Percentiles rank a stretch among this genome's conserved stretches.
These are phyloP conservation scores for Aleiodes alternator DNA, from an alignment of 2,888 invertebrate species.

Conservation along the genomic window DNA sequence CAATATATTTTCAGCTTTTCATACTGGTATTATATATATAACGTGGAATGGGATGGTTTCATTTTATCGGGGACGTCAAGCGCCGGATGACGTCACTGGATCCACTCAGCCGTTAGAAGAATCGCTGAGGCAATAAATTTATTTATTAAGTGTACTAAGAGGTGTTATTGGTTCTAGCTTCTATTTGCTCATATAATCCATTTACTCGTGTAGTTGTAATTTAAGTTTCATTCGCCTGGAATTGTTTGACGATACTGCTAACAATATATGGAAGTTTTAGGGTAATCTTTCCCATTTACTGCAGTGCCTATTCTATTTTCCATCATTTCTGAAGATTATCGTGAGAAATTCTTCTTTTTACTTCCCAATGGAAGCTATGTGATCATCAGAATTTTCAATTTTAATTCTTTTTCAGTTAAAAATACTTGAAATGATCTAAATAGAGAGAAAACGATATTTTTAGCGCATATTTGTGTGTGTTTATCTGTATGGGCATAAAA, in stretches of 20 bases:
- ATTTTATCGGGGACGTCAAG: conserved; percentile 65
- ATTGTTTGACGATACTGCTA: background rate
- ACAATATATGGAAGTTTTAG: too few relatives aligned
- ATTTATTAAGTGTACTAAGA: conserved; percentile 68
- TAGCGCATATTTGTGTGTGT: background rate
- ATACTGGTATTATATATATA: background rate
- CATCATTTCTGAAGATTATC: too few relatives aligned
- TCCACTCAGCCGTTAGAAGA: conserved; percentile 67
- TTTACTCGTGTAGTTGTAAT: background rate
- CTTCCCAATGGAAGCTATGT: too few relatives aligned
- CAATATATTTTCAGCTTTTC: conserved; percentile 12
- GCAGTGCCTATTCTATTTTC: too few relatives aligned
- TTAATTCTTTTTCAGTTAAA: too few relatives aligned
- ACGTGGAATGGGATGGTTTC: conserved; percentile 47
- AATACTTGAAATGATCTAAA: too few relatives aligned
- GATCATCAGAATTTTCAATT: too few relatives aligned
- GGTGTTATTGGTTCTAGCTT: conserved; percentile 30
- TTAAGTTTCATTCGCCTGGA: background rate
- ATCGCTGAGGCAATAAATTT: conserved; percentile 66
- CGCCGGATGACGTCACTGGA: conserved; percentile 68
- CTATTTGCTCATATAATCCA: background rate
- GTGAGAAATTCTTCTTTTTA: background rate
- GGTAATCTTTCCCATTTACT: too few relatives aligned
- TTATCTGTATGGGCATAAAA: too few relatives aligned
- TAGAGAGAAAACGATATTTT: background rate